Conservation (phyloP, 2,113 vertebrate genomes). For the Antechinus stuartii region DNA sequence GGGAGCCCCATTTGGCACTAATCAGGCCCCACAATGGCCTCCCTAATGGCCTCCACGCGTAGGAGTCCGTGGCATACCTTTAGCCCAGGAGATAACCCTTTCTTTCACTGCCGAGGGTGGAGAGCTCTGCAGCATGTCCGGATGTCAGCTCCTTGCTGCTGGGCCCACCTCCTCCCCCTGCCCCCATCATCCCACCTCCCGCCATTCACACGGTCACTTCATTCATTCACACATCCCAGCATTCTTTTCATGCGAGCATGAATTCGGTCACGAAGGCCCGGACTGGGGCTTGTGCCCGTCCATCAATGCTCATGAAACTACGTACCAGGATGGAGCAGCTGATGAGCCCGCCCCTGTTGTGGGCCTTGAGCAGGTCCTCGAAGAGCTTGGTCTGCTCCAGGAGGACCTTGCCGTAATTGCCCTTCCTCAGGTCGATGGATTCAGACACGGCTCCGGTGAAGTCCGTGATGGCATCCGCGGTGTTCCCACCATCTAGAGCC, state of each 20-base stretch:
- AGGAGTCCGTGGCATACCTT: not conserved
- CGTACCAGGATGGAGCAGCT: slow-evolving; percentile 92
- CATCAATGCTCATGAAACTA: not conserved
- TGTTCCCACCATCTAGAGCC: slow-evolving; percentile 93
- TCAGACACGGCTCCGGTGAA: slow-evolving; percentile 95
- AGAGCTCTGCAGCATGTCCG: not conserved
- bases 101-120: no score
- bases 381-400: slow-evolving; percentile 90
- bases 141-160: no score
- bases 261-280: no score
- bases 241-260: no score
- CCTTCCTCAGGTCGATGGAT: slow-evolving; percentile 87
- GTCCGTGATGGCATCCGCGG: slow-evolving; percentile 95
- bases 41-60: not conserved
- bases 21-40: not conserved
- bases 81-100: no score
- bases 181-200: no score
- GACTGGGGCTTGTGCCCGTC: no score
- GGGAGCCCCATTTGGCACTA: no score
- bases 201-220: not conserved
- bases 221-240: not conserved
- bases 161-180: no score
- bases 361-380: slow-evolving; percentile 90
- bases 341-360: slow-evolving; percentile 91
- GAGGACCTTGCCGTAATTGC: slow-evolving; percentile 85